These are phyloP conservation scores for Neelides sp. DNA, from an alignment of 1,140 invertebrate genomes.

Conservation along the genomic window DNA sequence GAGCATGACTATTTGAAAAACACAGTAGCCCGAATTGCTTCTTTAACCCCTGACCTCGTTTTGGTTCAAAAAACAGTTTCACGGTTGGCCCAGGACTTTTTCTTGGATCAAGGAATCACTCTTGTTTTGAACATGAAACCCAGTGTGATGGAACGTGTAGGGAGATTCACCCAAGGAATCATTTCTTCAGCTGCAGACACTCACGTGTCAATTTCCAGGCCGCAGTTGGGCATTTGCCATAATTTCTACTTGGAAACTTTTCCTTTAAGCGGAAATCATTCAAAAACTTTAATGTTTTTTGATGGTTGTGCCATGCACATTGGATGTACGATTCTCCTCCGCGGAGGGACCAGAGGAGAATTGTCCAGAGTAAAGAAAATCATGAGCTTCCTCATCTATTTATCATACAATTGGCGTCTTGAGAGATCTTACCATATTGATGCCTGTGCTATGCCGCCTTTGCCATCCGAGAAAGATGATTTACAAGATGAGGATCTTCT, in stretches of 20 bases:
- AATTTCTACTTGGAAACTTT: constrained; percentile 68
- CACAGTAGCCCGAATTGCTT: constrained; percentile 73
- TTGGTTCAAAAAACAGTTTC: constrained; percentile 82
- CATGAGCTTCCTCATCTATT: constrained; percentile 64
- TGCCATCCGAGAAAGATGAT: background rate
- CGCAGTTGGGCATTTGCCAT: constrained; percentile 72
- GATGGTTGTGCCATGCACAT: constrained; percentile 76
- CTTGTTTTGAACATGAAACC: constrained; percentile 78
- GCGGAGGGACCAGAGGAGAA: constrained; percentile 63
- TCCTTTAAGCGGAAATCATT: constrained; percentile 40
- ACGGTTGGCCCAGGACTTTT: constrained; percentile 70
- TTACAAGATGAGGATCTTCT: constrained; percentile 2
- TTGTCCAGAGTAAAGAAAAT: constrained; percentile 70
- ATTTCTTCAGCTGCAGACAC: constrained; percentile 82
- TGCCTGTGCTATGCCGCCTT: constrained; percentile 53
- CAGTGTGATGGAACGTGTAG: constrained; percentile 66
- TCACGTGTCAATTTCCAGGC: constrained; percentile 53
- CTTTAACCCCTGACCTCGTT: constrained; percentile 71
- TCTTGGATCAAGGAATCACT: constrained; percentile 66
- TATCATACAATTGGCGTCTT: constrained; percentile 78
- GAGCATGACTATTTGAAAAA: constrained; percentile 81
- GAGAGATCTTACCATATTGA: constrained; percentile 84
- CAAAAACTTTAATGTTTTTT: constrained; percentile 85
- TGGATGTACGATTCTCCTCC: constrained; percentile 76
- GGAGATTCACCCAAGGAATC: constrained; percentile 69